Evolutionary conservation across 2,888 invertebrate genomes (phyloP), one percentile per base, ranked within the genome.

Genomic region (Lordiphosa andalusiaca): DNA sequence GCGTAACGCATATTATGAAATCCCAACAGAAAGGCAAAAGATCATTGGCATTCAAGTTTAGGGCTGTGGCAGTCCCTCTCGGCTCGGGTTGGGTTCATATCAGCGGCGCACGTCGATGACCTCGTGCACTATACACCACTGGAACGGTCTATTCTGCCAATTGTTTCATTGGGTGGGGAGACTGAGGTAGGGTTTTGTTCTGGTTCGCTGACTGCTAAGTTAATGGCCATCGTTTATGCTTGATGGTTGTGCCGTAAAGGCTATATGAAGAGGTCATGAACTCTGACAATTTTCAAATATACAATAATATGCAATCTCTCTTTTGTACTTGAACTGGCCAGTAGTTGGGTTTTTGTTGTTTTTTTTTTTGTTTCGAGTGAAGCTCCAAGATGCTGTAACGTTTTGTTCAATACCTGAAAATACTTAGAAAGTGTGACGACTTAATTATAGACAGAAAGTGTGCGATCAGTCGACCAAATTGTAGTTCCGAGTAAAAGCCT

Each of bases 261-360:
- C 71, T 30, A 30, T 63, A 65, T 76, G 58, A 64, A 71, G 67
- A 76, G 83, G 73, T 80, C 71, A 69, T 83, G 81, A 80, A 73
- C 83, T 75, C 61, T 60, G 67, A 53, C 65, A 67, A 65, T 58
- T 68, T 60, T 49, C 40, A 57, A 59, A 65, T 46, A 50, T 54
- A 49, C 38, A 38, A n/a, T 37, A 38, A n/a, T 37, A 40, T 39
- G 19, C 39, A n/a, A 36, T 41, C 40, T 16, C 10, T 16, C 7
- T 19, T 44, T 44, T 44, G 44, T 44, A 44, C 44, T 33, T 44
- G 44, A 4, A 3, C 30, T 9, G 9, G 13, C 30, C 9, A 5
- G 10, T 10, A 2, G 1, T 30, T 33, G 4, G 13, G n/a, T n/a
- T n/a, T n/a, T n/a, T n/a, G n/a, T n/a, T n/a, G n/a, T n/a, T n/a